Conservation (phyloP, 2,113 vertebrate genomes). For the Hoplias malabaricus region DNA sequence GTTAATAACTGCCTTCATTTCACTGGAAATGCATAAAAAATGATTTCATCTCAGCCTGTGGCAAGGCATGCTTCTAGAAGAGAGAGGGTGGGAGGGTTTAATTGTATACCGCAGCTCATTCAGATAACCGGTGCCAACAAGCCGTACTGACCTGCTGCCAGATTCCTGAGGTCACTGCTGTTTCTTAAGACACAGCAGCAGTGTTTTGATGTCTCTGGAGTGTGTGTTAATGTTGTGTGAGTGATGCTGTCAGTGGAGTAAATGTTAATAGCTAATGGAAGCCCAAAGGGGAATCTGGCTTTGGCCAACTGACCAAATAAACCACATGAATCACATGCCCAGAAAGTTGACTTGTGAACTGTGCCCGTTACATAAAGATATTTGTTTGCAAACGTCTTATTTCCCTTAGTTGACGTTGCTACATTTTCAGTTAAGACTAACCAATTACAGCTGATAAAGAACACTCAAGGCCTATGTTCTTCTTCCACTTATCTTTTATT, state of each 20-base stretch:
- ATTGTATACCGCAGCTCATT: conserved; percentile 50
- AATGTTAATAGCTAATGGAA: conserved; percentile 32
- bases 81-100: conserved; percentile 14
- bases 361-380: background rate
- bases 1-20: background rate
- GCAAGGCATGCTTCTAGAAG: background rate
- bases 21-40: background rate
- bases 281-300: conserved; percentile 24
- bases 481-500: no score
- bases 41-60: background rate
- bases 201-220: conserved; percentile 45
- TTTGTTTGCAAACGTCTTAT: no score
- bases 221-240: conserved; percentile 34
- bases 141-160: conserved; percentile 50
- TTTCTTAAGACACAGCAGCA: conserved; percentile 62
- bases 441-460: no score
- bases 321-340: background rate
- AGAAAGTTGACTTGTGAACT: background rate
- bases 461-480: no score
- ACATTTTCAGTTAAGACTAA: no score
- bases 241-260: conserved; percentile 54
- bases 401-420: no score
- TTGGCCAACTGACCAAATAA: conserved; percentile 7
- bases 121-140: conserved; percentile 48
- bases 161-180: conserved; percentile 60